phyloP scores from a whole-genome alignment of 2,888 invertebrate species.

The Megaustenia siamemsis region DNA sequence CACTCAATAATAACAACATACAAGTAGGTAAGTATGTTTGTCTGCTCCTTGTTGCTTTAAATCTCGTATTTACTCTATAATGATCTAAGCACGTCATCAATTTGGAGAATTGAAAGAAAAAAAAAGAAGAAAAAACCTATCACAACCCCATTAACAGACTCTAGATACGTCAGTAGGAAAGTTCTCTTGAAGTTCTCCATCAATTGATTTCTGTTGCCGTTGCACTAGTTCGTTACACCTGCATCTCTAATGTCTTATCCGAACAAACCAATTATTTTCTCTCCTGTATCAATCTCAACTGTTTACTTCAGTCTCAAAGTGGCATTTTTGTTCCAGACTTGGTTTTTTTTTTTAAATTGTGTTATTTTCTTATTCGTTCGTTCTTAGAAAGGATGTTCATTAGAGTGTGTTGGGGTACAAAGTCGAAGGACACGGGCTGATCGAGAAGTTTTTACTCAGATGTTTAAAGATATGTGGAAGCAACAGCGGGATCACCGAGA shows the following conservation, averaged over 20 bases:
- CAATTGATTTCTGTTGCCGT: neutral
- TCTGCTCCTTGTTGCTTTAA: neutral
- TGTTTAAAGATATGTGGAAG: too few species aligned
- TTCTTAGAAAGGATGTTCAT: too few species aligned
- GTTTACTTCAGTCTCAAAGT: too few species aligned
- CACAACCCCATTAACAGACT: neutral
- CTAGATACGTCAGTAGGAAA: neutral
- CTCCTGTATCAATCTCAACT: too few species aligned
- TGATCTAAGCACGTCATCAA: neutral
- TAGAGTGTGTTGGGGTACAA: too few species aligned
- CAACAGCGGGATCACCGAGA: too few species aligned
- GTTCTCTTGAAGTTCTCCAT: neutral
- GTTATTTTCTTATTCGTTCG: too few species aligned
- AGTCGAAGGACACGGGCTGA: too few species aligned
- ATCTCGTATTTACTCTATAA: neutral
- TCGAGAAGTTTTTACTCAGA: too few species aligned
- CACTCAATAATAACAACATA: neutral
- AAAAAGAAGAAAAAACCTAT: neutral
- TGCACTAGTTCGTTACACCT: neutral
- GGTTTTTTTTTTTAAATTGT: too few species aligned
- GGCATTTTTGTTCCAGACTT: too few species aligned
- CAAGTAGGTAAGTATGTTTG: neutral
- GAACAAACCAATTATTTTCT: neutral
- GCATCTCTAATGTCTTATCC: neutral
- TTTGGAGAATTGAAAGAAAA: too few species aligned